These are phyloP conservation scores for Drosophila meridiana DNA, from an alignment of 2,888 invertebrate species.

Conservation along the genomic window DNA sequence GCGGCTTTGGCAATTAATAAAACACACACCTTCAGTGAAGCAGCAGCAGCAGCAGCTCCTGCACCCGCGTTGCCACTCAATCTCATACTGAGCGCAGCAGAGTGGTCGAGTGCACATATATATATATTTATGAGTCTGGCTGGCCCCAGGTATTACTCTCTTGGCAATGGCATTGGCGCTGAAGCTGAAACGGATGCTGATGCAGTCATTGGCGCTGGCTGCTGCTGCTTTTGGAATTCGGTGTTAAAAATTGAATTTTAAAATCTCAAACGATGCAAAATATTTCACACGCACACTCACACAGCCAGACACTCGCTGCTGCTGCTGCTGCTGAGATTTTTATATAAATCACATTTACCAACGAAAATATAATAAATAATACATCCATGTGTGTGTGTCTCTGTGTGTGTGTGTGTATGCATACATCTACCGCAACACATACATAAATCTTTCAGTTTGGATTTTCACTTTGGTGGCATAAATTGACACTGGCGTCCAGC, in stretches of 20 bases:
- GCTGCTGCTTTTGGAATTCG: constrained; percentile 11
- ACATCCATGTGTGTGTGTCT: constrained; percentile 33
- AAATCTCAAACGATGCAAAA: constrained; percentile 76
- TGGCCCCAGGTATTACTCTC: constrained; percentile 19
- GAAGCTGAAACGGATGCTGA: constrained; percentile 10
- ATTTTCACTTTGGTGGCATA: constrained; percentile 81
- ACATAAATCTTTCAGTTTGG: constrained; percentile 80
- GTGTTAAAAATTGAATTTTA: constrained; percentile 72
- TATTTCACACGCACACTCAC: constrained; percentile 69
- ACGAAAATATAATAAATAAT: constrained; percentile 77
- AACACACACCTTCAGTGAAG: constrained; percentile 76
- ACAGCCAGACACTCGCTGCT: background rate
- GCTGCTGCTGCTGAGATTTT: constrained; percentile 69
- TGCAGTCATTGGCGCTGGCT: constrained; percentile 15
- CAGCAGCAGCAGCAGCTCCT: constrained; percentile 14
- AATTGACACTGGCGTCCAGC: constrained; percentile 78
- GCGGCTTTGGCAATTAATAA: constrained; percentile 74
- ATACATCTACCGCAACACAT: constrained; percentile 51
- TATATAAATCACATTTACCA: constrained; percentile 75
- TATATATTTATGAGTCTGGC: constrained; percentile 61
- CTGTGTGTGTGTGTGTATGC: constrained; percentile 22
- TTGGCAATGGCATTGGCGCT: constrained; percentile 24
- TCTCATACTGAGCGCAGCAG: constrained; percentile 53
- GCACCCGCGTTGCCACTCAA: constrained; percentile 5
- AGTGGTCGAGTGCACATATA: constrained; percentile 73